Evolutionary conservation across 2,113 vertebrate genomes (phyloP).

Genomic region (Nymphicus hollandicus): DNA sequence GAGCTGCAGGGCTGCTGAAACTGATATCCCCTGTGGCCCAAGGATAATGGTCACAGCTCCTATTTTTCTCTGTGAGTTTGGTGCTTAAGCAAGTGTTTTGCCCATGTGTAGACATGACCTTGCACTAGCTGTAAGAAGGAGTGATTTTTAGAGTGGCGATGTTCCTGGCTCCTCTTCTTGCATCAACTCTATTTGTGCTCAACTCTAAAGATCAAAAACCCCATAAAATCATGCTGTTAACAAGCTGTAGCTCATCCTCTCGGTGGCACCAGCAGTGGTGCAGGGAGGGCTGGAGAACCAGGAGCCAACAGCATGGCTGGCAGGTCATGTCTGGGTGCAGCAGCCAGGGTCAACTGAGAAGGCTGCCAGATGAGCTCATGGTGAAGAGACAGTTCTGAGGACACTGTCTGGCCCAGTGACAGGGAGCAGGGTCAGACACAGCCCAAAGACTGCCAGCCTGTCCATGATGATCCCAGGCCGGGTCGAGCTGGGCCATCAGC

Average conservation of each 20-base stretch:
- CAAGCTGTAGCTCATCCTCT: neutral
- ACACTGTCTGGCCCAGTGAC: neutral
- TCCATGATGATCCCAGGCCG: neutral
- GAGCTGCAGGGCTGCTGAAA: neutral
- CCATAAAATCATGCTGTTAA: neutral
- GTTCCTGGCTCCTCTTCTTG: neutral
- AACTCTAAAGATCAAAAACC: neutral
- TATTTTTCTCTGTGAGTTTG: neutral
- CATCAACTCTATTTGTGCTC: neutral
- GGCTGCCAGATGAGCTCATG: rapidly evolving
- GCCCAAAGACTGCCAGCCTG: neutral
- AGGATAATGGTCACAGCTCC: neutral
- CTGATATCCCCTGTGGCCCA: neutral
- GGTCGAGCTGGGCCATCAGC: neutral
- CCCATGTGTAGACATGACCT: neutral
- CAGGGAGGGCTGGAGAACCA: neutral
- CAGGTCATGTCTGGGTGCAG: neutral
- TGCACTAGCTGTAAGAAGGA: neutral
- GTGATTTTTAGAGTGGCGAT: neutral
- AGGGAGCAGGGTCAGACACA: neutral
- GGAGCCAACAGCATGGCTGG: neutral
- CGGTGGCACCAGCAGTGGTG: rapidly evolving
- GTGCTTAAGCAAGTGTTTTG: neutral
- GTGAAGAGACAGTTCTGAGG: neutral
- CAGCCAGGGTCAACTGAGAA: neutral